Base-by-base conservation (phyloP, 2,797 vertebrate species). In the Protonibea diacanthus region DNA sequence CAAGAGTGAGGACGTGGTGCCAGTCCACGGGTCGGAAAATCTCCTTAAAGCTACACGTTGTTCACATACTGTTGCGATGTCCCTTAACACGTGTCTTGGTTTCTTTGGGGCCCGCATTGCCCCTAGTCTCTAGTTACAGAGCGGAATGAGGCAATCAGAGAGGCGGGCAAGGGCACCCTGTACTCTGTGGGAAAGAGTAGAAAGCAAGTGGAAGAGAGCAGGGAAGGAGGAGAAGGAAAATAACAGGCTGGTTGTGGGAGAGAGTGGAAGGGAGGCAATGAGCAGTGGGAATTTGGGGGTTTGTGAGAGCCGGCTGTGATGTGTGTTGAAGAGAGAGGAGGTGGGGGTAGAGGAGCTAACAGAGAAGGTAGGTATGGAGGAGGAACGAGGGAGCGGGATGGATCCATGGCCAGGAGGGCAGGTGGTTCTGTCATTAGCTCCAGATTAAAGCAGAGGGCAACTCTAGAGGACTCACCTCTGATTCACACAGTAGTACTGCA, bases 361-460 rank as follows among this genome's bases (percentile, higher is more conserved):
- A 71, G 67, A 66, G 7, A 18, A 45, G 57, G 33, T 52, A 69
- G 70, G 71, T 76, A n/a, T 56, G 44, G 3, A 14, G 52, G 27
- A 11, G 48, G 60, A 33, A 48, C 33, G 38, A 33, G 10, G 20
- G 25, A 21, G n/a, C 20, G 21, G 40, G 40, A 20, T 40, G 18
- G 15, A 64, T 38, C 33, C 2, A 33, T 55, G 51, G 80, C 74
- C 62, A 76, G 77, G 85, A 80, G 90, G 83, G 85, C 91, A 93
- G 91, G 91, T 92, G 89, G 81, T 83, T 85, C 80, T 92, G 89
- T 92, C 91, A 93, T 93, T 92, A 93, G 88, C 84, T 86, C 72
- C 81, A 91, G 91, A 93, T 92, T 91, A 93, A 93, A 93, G 86
- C 85, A 88, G 80, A 90, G 91, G 91, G 92, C 91, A 90, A 88